phyloP scores from a whole-genome alignment of 2,888 invertebrate genomes.

The Pteria penguin region DNA sequence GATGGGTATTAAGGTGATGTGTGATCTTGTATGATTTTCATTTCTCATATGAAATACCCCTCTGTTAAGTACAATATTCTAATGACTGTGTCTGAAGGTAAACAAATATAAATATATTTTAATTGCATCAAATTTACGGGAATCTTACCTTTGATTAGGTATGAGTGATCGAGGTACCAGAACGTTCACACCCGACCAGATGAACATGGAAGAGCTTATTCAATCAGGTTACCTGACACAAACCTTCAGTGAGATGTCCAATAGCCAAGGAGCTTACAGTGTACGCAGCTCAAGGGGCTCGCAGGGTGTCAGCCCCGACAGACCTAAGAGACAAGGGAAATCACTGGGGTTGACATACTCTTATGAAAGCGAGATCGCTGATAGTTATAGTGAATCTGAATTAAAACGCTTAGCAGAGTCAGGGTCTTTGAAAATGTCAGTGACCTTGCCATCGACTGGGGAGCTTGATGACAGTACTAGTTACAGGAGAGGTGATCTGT shows the following conservation, averaged over 20 bases:
- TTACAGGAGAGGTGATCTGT: not conserved
- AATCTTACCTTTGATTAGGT: slow-evolving; percentile 24
- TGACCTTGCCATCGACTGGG: slow-evolving; percentile 67
- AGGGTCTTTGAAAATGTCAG: slow-evolving; percentile 64
- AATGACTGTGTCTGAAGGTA: not conserved
- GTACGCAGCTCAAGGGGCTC: slow-evolving; percentile 51
- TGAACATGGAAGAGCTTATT: slow-evolving; percentile 72
- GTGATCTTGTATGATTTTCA: not conserved
- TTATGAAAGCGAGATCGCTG: slow-evolving; percentile 57
- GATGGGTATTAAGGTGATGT: too few relatives aligned
- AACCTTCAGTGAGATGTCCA: slow-evolving; percentile 58
- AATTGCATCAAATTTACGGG: too few relatives aligned
- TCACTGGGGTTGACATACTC: slow-evolving; percentile 66
- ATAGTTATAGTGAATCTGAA: slow-evolving; percentile 48
- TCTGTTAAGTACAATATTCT: not conserved
- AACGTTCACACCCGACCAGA: slow-evolving; percentile 73
- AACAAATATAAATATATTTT: too few relatives aligned
- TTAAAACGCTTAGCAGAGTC: slow-evolving; percentile 50
- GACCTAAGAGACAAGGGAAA: slow-evolving; percentile 48
- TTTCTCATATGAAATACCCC: not conserved
- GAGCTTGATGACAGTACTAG: slow-evolving; percentile 54
- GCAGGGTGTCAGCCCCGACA: slow-evolving; percentile 48
- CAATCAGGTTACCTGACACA: slow-evolving; percentile 70
- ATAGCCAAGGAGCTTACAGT: slow-evolving; percentile 7
- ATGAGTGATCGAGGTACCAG: slow-evolving; percentile 50